Conservation (phyloP, 2,888 invertebrate species). For the Mythimna ferrago region DNA sequence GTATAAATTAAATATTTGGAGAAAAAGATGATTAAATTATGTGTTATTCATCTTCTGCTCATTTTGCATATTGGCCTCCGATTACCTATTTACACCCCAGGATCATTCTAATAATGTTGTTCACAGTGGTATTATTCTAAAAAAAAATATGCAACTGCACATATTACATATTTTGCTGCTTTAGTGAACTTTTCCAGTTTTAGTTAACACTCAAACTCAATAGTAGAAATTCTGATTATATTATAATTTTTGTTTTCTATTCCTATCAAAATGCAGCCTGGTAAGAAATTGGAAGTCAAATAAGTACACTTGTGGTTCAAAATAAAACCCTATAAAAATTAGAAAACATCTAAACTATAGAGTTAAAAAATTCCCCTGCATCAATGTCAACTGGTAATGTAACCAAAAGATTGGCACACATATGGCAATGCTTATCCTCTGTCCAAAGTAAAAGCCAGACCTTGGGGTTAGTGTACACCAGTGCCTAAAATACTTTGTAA, state of each 20-base stretch:
- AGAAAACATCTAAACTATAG: no score
- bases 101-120: not conserved
- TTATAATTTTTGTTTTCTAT: not conserved
- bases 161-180: not conserved
- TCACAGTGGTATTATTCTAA: not conserved
- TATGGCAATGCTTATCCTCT: no score
- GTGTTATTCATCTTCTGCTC: slow-evolving; percentile 45
- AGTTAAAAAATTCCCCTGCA: no score
- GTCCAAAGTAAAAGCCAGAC: no score
- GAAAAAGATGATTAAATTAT: slow-evolving; percentile 46
- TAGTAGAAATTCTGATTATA: not conserved
- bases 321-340: not conserved
- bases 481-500: no score
- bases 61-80: slow-evolving; percentile 9
- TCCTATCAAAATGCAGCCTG: slow-evolving; percentile 8
- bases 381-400: no score
- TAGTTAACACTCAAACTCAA: slow-evolving; percentile 7
- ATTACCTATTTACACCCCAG: slow-evolving; percentile 3
- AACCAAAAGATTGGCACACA: no score
- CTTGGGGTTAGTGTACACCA: no score
- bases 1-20: slow-evolving; percentile 44
- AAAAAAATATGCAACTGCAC: not conserved
- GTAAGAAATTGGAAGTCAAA: slow-evolving; percentile 1
- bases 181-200: not conserved
- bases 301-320: not conserved